A percentile compares a stretch with the other conserved stretches of the same genome.
These are phyloP conservation scores for Solea senegalensis DNA, from an alignment of 2,113 vertebrate genomes.

Conservation along the genomic window DNA sequence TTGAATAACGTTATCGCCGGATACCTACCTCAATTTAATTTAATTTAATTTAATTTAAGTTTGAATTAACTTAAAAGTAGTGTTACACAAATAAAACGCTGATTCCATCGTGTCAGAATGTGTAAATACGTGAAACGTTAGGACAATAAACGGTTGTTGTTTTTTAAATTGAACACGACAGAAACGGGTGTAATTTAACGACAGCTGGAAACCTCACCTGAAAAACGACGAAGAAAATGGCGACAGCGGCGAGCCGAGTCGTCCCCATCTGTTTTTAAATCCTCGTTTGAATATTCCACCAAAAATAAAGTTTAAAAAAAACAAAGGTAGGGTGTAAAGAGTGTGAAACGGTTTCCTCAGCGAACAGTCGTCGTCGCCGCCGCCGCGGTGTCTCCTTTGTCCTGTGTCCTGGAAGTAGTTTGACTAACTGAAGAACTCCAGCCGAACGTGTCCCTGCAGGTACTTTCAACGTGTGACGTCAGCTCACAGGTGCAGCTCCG, in stretches of 20 bases:
- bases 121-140: background rate
- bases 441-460: constrained; percentile 62
- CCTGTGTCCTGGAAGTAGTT: background rate
- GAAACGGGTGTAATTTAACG: background rate
- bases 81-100: too few species aligned
- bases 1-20: too few species aligned
- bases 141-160: too few species aligned
- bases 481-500: constrained; percentile 71
- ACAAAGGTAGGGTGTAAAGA: background rate
- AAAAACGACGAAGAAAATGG: constrained; percentile 51
- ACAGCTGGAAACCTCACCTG: constrained; percentile 68
- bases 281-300: background rate
- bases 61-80: too few species aligned
- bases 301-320: background rate
- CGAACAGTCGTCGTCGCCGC: background rate
- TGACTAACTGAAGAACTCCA: background rate
- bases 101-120: background rate
- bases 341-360: constrained; percentile 26
- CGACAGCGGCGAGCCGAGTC: constrained; percentile 42
- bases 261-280: constrained; percentile 51
- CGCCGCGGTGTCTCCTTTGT: background rate
- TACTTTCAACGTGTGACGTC: constrained; percentile 72
- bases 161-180: background rate
- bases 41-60: too few species aligned
- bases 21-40: too few species aligned